Evolutionary conservation across 2,888 invertebrate genomes (phyloP), one percentile per base, ranked within the genome.

Genomic region (Miltochrista miniata): DNA sequence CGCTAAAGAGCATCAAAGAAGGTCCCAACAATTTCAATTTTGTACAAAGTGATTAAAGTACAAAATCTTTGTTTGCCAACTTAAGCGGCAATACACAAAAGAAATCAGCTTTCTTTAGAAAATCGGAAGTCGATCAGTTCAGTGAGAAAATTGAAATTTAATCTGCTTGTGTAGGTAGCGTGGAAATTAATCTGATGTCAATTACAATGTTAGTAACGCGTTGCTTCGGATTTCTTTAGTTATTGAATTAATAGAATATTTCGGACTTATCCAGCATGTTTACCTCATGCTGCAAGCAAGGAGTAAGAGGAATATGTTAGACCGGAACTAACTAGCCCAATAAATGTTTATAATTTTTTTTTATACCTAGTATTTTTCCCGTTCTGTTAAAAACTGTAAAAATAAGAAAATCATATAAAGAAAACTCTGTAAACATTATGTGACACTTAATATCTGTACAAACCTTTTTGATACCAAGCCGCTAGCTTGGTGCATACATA

Each of bases 11-110:
- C 54, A 37, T 43, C 41, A 62, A 68, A 64, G 53, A 64, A 50
- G 49, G 40, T 50, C 55, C 38, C 46, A 55, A 59, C 67, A 66
- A 62, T 62, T 69, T 62, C 43, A 48, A 54, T 56, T 55, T 39
- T 12, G 12, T 15, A 30, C 49, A 57, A 69, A 57, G 54, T 59
- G 51, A 61, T 59, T 61, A 58, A 56, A 59, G 56, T 56, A 57
- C 53, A 51, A 58, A 66, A 66, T 43, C 51, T 46, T 62, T 54
- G 54, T 50, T 42, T 49, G n/a, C 14, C 30, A 57, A 56, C 51
- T 56, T 53, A 42, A 37, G 14, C 14, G 41, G 18, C 40, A 59
- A 42, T 47, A 41, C 38, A 54, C 44, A 69, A 56, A 65, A 59
- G 47, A 44, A 30, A 18, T 13, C 36, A 52, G 58, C 46, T 54